Conservation (phyloP, 2,888 invertebrate genomes). For the Troides aeacus region DNA sequence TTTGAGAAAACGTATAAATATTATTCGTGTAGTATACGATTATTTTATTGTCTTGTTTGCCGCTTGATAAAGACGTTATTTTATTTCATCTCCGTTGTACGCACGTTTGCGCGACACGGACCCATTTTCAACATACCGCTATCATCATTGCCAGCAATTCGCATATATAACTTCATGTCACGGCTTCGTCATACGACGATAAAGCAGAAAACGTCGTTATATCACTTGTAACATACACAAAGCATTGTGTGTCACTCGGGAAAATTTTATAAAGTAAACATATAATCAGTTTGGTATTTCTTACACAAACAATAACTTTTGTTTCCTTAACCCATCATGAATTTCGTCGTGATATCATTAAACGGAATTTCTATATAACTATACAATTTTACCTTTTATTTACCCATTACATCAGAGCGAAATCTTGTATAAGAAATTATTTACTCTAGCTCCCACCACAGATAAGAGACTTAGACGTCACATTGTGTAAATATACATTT, state of each 20-base stretch:
- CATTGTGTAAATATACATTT: not conserved
- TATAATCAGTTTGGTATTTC: constrained; percentile 30
- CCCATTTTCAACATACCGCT: constrained; percentile 8
- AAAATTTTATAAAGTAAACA: constrained; percentile 8
- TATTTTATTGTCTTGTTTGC: constrained; percentile 29
- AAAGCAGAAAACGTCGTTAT: constrained; percentile 23
- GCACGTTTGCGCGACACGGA: not conserved
- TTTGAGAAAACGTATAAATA: constrained; percentile 29
- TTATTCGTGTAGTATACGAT: constrained; percentile 16
- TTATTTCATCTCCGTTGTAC: constrained; percentile 22
- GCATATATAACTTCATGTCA: constrained; percentile 24
- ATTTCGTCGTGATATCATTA: constrained; percentile 19
- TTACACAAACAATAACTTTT: constrained; percentile 20
- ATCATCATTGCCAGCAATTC: constrained; percentile 16
- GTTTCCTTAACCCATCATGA: constrained; percentile 12
- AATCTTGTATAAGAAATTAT: constrained; percentile 13
- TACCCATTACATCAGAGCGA: constrained; percentile 13
- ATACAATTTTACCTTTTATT: constrained; percentile 1
- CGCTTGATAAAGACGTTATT: constrained; percentile 30
- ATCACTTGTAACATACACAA: constrained; percentile 23
- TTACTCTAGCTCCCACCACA: not conserved
- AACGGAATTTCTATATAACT: constrained; percentile 16
- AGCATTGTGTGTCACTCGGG: constrained; percentile 23
- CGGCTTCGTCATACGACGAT: constrained; percentile 19
- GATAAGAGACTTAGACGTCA: not conserved